Evolutionary conservation across 2,888 invertebrate species (phyloP), one percentile per base, ranked within the genome.

Genomic region (Lasioglossum morio): DNA sequence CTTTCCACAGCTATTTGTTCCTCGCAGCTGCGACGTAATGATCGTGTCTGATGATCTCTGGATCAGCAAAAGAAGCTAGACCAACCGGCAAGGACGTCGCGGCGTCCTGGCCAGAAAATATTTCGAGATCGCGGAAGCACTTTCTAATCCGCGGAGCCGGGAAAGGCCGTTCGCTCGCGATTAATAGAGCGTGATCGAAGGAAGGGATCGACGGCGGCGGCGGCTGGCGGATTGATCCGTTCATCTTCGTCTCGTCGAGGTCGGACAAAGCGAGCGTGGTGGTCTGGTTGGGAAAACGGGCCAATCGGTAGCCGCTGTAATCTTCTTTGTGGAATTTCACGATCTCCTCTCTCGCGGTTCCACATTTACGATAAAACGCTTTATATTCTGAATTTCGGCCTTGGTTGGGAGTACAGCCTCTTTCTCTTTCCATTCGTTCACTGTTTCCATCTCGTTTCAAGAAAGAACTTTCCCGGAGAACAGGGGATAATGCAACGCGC

Each of bases 111-210:
- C 48, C 85, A 82, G 83, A 87, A 90, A 88, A 89, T 90, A 90
- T 90, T 88, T 89, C 90, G 90, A 90, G 90, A 90, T 90, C 90
- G 89, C 90, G 90, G 90, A 90, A 90, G 89, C 87, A 87, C 89
- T 90, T 90, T 90, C 90, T 85, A 90, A 89, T 90, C 86, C 81
- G 82, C 23, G 34, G 60, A 72, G 82, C 73, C 85, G 89, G 84
- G 89, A 89, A 89, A 90, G 90, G 87, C 82, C 85, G 88, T 73
- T 72, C 82, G 87, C 72, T 72, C 40, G 80, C 76, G 82, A 89
- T 90, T 90, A 90, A 90, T 90, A 90, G 90, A 90, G 89, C 90
- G 89, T 82, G 90, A 85, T 86, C 79, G 82, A 76, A 86, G 82
- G 84, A 85, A 84, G 82, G 82, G 86, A 89, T 89, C 82, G 74